These are phyloP conservation scores for Orthonychiurus folsomi DNA, from an alignment of 2,888 invertebrate genomes.

Conservation along the genomic window DNA sequence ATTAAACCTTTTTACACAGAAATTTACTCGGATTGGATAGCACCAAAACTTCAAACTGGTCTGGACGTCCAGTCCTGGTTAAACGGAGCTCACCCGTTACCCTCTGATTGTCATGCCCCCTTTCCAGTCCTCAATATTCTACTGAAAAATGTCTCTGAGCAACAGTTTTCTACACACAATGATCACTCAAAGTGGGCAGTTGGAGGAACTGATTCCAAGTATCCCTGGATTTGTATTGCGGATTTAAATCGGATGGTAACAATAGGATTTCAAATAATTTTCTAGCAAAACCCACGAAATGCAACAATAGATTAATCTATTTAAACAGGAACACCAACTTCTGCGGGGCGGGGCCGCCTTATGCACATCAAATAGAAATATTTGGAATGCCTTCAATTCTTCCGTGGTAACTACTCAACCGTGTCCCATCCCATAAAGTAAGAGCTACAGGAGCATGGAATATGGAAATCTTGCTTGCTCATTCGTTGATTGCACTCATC, in stretches of 20 bases:
- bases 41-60: slow-evolving; percentile 59
- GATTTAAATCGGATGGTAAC: slow-evolving; percentile 83
- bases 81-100: slow-evolving; percentile 65
- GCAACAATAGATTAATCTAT: no score
- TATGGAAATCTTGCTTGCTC: no score
- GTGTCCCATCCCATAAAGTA: no score
- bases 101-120: slow-evolving; percentile 59
- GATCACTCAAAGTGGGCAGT: slow-evolving; percentile 48
- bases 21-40: slow-evolving; percentile 70
- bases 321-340: no score
- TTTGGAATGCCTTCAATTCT: no score
- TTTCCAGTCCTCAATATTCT: slow-evolving; percentile 23
- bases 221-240: slow-evolving; percentile 76
- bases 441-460: no score
- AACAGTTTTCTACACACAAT: slow-evolving; percentile 48
- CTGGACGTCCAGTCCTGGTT: slow-evolving; percentile 82
- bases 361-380: no score
- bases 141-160: slow-evolving; percentile 16
- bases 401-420: no score
- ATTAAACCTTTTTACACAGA: slow-evolving; percentile 48
- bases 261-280: neutral
- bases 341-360: no score
- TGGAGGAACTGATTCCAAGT: neutral
- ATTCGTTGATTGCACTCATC: no score
- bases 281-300: no score